A percentile compares a stretch with the other conserved stretches of the same genome.
phyloP scores from a whole-genome alignment of 2,888 invertebrate species.

The Colletes collaris region DNA sequence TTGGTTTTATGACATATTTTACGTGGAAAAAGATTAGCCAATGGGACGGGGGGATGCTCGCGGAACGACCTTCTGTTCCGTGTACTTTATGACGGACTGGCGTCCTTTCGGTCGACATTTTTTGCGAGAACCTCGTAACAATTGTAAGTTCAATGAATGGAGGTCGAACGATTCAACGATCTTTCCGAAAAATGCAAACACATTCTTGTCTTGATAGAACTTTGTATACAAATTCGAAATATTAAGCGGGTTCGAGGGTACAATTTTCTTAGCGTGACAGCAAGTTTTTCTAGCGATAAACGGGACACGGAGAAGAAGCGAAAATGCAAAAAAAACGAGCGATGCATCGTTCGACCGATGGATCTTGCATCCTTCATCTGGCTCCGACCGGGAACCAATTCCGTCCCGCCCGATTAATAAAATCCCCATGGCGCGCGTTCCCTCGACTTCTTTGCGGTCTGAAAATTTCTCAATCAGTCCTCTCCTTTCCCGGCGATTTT shows the following conservation, averaged over 20 bases:
- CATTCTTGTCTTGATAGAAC: too few relatives aligned
- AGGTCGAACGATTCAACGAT: background rate
- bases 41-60: conserved; percentile 24
- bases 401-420: conserved; percentile 37
- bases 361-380: background rate
- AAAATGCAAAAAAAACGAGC: too few relatives aligned
- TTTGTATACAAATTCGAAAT: too few relatives aligned
- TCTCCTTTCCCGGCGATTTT: conserved; percentile 44
- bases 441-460: conserved; percentile 17
- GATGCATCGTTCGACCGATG: background rate
- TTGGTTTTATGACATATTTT: conserved; percentile 80
- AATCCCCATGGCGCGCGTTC: conserved; percentile 12
- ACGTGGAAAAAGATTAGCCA: conserved; percentile 76
- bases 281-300: too few relatives aligned
- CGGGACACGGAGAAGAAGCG: too few relatives aligned
- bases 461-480: conserved; percentile 42
- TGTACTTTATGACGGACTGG: background rate
- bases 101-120: background rate
- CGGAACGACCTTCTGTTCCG: background rate
- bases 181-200: too few relatives aligned
- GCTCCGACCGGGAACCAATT: too few relatives aligned
- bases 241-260: too few relatives aligned
- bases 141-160: background rate
- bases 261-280: too few relatives aligned
- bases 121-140: background rate